These are phyloP conservation scores for Prunella strophiata DNA, from an alignment of 2,797 vertebrate species.

Conservation along the genomic window DNA sequence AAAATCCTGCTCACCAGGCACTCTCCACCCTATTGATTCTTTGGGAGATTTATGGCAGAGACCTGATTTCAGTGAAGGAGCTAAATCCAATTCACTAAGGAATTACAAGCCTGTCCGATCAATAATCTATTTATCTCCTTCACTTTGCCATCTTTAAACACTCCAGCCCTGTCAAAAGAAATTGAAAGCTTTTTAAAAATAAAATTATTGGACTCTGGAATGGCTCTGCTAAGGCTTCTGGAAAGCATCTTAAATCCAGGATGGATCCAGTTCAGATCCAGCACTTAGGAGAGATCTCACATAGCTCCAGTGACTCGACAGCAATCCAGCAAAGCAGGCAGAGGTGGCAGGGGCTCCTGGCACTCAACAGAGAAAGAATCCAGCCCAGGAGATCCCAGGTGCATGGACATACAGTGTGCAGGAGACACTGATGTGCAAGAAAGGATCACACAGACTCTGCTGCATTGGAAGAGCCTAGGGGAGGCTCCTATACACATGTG, in stretches of 20 bases:
- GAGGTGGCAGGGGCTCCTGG: neutral
- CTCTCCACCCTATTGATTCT: constrained; percentile 67
- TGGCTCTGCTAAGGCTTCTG: neutral
- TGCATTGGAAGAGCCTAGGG: neutral
- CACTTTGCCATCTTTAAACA: constrained; percentile 79
- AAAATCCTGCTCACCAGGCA: neutral
- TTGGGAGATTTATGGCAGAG: constrained; percentile 73
- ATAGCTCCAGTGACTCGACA: neutral
- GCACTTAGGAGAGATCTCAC: neutral
- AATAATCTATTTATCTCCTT: constrained; percentile 84
- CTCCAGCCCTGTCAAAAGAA: constrained; percentile 73
- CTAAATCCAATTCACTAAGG: constrained; percentile 80
- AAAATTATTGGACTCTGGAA: constrained; percentile 50
- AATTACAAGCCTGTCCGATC: constrained; percentile 79
- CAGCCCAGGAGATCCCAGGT: neutral
- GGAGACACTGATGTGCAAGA: neutral
- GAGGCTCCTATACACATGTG: neutral
- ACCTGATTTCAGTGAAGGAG: constrained; percentile 74
- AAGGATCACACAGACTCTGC: neutral
- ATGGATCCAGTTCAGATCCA: neutral
- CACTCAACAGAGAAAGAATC: neutral
- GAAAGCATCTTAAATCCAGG: neutral
- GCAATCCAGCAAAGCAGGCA: neutral
- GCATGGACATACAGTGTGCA: neutral
- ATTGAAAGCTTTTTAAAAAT: constrained; percentile 75